These are phyloP conservation scores for Pomacea maculata DNA, from an alignment of 1,140 invertebrate genomes.

Conservation along the genomic window DNA sequence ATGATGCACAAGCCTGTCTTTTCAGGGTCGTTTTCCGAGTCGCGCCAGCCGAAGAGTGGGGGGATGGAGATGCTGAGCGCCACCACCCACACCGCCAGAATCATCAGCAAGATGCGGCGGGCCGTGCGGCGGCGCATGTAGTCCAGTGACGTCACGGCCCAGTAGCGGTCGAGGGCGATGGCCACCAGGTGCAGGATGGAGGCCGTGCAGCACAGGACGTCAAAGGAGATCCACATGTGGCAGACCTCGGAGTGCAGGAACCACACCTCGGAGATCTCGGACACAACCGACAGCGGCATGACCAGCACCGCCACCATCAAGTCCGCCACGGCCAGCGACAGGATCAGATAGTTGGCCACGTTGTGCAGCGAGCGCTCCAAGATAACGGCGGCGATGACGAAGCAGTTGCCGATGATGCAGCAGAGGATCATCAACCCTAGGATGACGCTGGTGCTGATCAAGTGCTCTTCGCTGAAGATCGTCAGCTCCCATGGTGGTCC, in stretches of 20 bases:
- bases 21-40: constrained; percentile 49
- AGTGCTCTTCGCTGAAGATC: constrained; percentile 33
- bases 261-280: constrained; percentile 77
- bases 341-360: constrained; percentile 94
- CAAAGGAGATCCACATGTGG: constrained; percentile 91
- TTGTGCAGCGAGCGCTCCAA: constrained; percentile 85
- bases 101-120: constrained; percentile 85
- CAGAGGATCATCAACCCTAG: constrained; percentile 65
- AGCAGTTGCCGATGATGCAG: constrained; percentile 82
- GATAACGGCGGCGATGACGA: constrained; percentile 92
- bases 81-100: constrained; percentile 86
- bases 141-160: constrained; percentile 94
- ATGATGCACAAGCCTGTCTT: constrained; percentile 57
- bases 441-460: constrained; percentile 44
- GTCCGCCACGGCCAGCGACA: constrained; percentile 94
- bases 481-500: constrained; percentile 25
- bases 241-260: constrained; percentile 85
- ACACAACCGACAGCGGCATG: constrained; percentile 62
- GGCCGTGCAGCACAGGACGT: constrained; percentile 92
- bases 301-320: constrained; percentile 87
- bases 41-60: constrained; percentile 74
- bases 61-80: constrained; percentile 87
- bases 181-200: constrained; percentile 94
- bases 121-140: constrained; percentile 91
- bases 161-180: constrained; percentile 93